These are phyloP conservation scores for Miltochrista miniata DNA, from an alignment of 2,888 invertebrate genomes.

Conservation along the genomic window DNA sequence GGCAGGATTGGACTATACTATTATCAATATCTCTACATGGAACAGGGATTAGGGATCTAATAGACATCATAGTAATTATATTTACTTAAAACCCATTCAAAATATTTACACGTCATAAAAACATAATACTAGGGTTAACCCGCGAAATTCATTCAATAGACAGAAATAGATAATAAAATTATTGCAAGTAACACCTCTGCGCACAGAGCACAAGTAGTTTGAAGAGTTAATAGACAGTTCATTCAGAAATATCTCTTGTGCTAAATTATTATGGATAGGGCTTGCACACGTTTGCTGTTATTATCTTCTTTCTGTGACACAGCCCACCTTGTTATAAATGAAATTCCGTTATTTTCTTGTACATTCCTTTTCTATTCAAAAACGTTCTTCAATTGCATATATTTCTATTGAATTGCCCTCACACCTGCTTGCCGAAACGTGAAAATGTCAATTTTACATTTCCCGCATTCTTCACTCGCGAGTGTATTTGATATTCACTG, in stretches of 20 bases:
- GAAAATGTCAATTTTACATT: slow-evolving; percentile 78
- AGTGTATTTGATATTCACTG: slow-evolving; percentile 62
- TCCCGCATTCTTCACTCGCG: slow-evolving; percentile 56
- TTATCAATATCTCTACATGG: no score
- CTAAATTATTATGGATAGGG: neutral
- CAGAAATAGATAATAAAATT: neutral
- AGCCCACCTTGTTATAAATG: slow-evolving; percentile 21
- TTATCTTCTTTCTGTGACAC: neutral
- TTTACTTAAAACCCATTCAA: no score
- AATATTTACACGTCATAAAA: no score
- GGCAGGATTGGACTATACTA: no score
- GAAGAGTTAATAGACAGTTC: neutral
- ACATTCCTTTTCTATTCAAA: slow-evolving; percentile 12
- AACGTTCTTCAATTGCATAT: slow-evolving; percentile 49
- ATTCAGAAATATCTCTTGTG: neutral
- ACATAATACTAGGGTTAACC: no score
- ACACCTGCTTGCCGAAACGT: slow-evolving; percentile 69
- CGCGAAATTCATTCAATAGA: neutral
- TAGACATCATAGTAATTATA: no score
- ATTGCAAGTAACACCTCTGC: neutral
- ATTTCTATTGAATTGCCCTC: slow-evolving; percentile 45
- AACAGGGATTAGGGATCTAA: no score
- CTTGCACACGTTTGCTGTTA: neutral
- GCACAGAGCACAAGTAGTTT: neutral
- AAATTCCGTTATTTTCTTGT: slow-evolving; percentile 49